These are phyloP conservation scores for Morinoia aosen DNA, from an alignment of 2,888 invertebrate genomes.

Conservation along the genomic window DNA sequence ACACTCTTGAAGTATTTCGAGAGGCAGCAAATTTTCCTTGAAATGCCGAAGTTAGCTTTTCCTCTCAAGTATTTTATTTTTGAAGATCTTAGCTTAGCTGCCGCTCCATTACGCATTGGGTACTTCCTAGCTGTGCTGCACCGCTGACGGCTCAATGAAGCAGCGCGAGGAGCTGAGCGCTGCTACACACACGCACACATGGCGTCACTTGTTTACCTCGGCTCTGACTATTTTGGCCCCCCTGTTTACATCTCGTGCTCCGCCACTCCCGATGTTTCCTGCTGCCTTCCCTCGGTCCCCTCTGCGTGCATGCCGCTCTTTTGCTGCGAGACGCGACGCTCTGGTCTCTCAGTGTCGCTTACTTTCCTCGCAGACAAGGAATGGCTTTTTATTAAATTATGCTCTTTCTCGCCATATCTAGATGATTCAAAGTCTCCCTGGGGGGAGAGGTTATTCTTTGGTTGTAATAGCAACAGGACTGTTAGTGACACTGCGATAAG, in stretches of 20 bases:
- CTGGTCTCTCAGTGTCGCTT: not conserved
- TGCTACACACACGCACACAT: slow-evolving; percentile 31
- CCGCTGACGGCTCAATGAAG: slow-evolving; percentile 7
- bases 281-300: not conserved
- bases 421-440: not conserved
- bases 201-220: slow-evolving; percentile 26
- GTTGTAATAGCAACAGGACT: not conserved
- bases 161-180: not conserved
- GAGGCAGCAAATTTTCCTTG: not conserved
- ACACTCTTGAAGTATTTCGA: not conserved
- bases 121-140: not conserved
- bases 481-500: not conserved
- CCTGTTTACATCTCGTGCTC: slow-evolving; percentile 46
- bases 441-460: not conserved
- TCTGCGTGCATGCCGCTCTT: not conserved
- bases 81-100: slow-evolving; percentile 41
- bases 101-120: not conserved
- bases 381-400: not conserved
- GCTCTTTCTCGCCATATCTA: not conserved
- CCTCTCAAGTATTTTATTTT: not conserved
- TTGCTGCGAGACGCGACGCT: not conserved
- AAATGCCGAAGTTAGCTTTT: not conserved
- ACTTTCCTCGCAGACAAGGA: not conserved
- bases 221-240: slow-evolving; percentile 44
- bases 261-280: slow-evolving; percentile 31